These are phyloP conservation scores for Hydrotaea cyrtoneurina DNA, from an alignment of 2,888 invertebrate genomes.

Conservation along the genomic window DNA sequence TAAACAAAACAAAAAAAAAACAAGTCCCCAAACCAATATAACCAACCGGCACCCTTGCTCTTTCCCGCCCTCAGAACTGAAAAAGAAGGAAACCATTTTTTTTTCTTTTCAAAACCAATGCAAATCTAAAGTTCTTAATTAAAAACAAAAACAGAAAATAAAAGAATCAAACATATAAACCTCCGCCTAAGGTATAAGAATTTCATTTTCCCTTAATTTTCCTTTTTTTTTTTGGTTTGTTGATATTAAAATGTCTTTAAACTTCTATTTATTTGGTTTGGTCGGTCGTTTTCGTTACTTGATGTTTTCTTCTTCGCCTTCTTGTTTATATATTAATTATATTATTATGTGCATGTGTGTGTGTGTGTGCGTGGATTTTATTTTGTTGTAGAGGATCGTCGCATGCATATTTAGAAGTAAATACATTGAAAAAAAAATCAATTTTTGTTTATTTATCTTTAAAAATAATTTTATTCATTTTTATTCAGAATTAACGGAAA, in stretches of 20 bases:
- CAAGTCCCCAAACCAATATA: slow-evolving; percentile 45
- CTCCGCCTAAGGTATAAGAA: slow-evolving; percentile 6
- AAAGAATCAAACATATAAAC: background rate
- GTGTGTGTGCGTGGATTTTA: background rate
- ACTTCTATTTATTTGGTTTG: background rate
- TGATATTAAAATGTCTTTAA: too few relatives aligned
- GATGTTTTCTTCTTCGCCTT: background rate
- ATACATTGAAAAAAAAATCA: background rate
- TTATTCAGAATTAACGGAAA: background rate
- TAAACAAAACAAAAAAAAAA: slow-evolving; percentile 41
- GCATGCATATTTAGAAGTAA: background rate
- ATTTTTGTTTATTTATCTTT: slow-evolving; percentile 10
- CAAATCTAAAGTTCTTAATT: background rate
- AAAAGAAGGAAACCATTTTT: background rate
- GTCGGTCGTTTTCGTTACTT: background rate
- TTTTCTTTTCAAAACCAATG: background rate
- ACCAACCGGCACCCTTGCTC: slow-evolving; percentile 3
- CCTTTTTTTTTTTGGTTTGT: slow-evolving; percentile 33
- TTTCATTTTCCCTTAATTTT: background rate
- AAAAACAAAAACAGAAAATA: background rate
- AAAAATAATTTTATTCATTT: slow-evolving; percentile 3
- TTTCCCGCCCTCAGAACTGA: slow-evolving; percentile 47
- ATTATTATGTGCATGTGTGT: background rate
- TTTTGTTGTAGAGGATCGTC: background rate
- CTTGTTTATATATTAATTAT: background rate